These are phyloP conservation scores for Apogon hyalosoma DNA, from an alignment of 2,797 vertebrate genomes.

Conservation along the genomic window DNA sequence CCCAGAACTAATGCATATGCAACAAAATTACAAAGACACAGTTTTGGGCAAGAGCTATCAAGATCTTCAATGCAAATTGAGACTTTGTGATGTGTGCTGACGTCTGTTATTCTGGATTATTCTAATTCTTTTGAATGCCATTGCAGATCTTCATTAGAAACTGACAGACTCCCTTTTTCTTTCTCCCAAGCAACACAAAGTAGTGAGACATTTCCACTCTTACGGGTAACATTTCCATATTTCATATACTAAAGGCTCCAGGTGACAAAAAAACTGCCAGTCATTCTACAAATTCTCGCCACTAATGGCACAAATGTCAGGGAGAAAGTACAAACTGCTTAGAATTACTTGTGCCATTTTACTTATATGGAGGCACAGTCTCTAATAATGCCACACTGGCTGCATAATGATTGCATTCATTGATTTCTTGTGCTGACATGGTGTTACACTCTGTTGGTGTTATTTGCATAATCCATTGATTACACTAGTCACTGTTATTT, in stretches of 20 bases:
- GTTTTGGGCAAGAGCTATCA: too few species aligned
- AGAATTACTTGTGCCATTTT: conserved; percentile 5
- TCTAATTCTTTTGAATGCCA: too few species aligned
- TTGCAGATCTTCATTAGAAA: not conserved
- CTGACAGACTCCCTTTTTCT: not conserved
- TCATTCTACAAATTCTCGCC: not conserved
- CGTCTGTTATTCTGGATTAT: too few species aligned
- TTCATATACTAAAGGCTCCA: conserved; percentile 11
- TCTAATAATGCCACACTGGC: conserved; percentile 16
- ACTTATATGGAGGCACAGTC: not conserved
- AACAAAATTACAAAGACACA: too few species aligned
- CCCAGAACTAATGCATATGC: too few species aligned
- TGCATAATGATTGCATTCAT: conserved; percentile 44
- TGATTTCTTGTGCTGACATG: conserved; percentile 42
- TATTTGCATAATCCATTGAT: conserved; percentile 23
- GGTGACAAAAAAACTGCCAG: conserved; percentile 3
- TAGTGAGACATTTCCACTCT: not conserved
- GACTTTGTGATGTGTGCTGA: too few species aligned
- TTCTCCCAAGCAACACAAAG: not conserved
- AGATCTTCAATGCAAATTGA: too few species aligned
- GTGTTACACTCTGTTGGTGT: conserved; percentile 27
- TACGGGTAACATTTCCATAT: not conserved
- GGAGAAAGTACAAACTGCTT: not conserved
- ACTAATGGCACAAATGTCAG: not conserved
- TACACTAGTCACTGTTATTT: conserved; percentile 3